phyloP scores from a whole-genome alignment of 2,113 vertebrate species.

The Ictalurus punctatus region DNA sequence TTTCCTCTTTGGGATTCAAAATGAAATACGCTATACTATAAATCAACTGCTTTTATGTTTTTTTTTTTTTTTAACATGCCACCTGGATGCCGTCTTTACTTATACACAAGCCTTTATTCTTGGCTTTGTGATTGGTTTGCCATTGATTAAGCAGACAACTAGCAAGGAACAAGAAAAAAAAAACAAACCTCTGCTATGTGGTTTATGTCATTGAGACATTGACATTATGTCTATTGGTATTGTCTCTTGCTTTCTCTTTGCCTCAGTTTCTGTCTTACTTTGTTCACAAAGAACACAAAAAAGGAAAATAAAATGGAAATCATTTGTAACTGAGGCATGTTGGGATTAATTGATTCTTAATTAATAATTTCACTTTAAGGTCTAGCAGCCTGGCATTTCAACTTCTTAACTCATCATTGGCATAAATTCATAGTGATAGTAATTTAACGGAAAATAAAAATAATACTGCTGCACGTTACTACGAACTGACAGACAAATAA shows the following conservation, averaged over 20 bases:
- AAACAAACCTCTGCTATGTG: not conserved
- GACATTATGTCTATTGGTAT: not conserved
- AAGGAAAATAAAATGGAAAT: conserved; percentile 79
- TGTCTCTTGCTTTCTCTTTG: not conserved
- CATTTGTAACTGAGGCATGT: conserved; percentile 89
- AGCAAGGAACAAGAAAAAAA: not conserved
- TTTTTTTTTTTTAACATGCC: too few relatives aligned
- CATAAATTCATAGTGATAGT: not conserved
- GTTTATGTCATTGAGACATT: not conserved
- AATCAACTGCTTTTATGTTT: too few relatives aligned
- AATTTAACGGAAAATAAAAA: not conserved
- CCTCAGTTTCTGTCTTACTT: not conserved
- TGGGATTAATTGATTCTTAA: conserved; percentile 75
- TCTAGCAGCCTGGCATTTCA: not conserved
- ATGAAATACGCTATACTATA: not conserved
- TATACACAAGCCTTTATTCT: not conserved
- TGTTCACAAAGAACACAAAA: not conserved
- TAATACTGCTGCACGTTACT: not conserved
- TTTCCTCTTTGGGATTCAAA: not conserved
- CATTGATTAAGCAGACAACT: not conserved
- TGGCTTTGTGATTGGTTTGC: not conserved
- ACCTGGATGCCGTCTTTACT: not conserved
- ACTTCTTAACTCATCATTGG: not conserved
- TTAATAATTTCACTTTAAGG: not conserved
- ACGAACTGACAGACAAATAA: not conserved